phyloP scores from a whole-genome alignment of 2,113 vertebrate species.

The Ceratotherium simum region DNA sequence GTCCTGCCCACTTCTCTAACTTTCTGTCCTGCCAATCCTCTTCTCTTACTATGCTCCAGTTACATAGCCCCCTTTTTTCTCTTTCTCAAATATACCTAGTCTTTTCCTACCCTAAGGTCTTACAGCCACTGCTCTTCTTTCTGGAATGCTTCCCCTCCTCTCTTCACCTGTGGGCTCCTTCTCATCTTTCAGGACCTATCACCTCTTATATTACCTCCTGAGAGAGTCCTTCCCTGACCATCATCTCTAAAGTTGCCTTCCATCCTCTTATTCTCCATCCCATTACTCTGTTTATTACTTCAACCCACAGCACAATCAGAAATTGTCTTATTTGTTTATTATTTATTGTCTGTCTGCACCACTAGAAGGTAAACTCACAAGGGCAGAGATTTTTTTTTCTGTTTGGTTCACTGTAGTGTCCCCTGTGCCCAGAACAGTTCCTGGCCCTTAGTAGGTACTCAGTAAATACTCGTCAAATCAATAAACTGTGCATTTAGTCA shows the following conservation, averaged over 20 bases:
- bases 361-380: background rate
- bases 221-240: background rate
- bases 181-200: background rate
- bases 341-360: background rate
- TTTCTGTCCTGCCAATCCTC: background rate
- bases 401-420: background rate
- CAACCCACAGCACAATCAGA: background rate
- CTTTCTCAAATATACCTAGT: background rate
- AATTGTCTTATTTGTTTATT: background rate
- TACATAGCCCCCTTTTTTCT: fast-evolving
- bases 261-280: background rate
- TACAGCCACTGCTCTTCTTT: background rate
- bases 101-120: background rate
- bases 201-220: background rate
- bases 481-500: background rate
- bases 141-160: background rate
- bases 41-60: background rate
- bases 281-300: background rate
- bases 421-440: background rate
- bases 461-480: background rate
- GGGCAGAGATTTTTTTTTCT: background rate
- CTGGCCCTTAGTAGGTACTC: background rate
- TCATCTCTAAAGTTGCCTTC: background rate
- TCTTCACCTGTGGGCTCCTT: too few relatives aligned
- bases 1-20: background rate